Evolutionary conservation across 2,113 vertebrate species (phyloP).

Genomic region (Chrysochloris asiatica): DNA sequence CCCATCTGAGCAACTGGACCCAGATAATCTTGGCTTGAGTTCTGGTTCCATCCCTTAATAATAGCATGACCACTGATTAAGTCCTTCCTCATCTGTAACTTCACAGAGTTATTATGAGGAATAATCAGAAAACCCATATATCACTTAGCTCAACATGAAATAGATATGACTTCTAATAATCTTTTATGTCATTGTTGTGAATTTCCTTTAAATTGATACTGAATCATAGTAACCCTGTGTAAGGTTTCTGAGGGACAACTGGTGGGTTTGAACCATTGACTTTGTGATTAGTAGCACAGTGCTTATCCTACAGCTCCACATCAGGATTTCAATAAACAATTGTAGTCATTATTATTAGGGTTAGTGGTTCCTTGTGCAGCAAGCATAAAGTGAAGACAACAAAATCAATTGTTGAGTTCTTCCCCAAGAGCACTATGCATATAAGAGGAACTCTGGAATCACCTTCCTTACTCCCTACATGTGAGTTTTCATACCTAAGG

Average conservation of each 20-base stretch:
- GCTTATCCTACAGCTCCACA: too few relatives aligned
- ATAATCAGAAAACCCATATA: not conserved
- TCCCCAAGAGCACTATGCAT: rapidly evolving
- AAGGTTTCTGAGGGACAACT: too few relatives aligned
- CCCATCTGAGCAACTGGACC: not conserved
- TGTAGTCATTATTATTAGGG: not conserved
- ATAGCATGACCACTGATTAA: not conserved
- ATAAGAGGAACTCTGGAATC: not conserved
- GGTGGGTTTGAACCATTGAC: too few relatives aligned
- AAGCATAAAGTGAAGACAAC: not conserved
- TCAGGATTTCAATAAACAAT: too few relatives aligned
- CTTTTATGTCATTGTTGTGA: too few relatives aligned
- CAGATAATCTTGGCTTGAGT: slow-evolving; percentile 43
- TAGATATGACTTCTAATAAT: not conserved
- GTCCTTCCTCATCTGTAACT: not conserved
- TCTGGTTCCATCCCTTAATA: not conserved
- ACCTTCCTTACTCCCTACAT: rapidly evolving
- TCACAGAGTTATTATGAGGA: not conserved
- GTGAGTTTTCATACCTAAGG: rapidly evolving
- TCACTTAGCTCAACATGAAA: slow-evolving; percentile 18
- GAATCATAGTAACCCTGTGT: too few relatives aligned
- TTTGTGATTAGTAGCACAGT: too few relatives aligned
- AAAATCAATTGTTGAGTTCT: not conserved
- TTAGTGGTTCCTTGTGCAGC: not conserved
- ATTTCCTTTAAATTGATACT: too few relatives aligned